phyloP scores from a whole-genome alignment of 2,797 vertebrate species.

The Gephyroberyx darwinii region DNA sequence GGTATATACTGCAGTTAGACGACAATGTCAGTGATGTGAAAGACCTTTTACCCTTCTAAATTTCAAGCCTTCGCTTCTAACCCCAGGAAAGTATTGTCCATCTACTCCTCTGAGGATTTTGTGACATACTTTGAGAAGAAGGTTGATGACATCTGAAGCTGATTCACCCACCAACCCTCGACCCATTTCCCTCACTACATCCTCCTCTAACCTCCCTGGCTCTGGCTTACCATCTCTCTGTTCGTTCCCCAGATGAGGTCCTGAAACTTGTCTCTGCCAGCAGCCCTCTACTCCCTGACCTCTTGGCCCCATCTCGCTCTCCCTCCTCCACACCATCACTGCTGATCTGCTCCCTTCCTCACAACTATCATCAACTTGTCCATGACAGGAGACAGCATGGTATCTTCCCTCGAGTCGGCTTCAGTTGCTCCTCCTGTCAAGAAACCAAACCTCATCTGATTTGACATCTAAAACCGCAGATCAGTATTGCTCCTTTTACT shows the following conservation, averaged over 20 bases:
- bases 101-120: conserved; percentile 9
- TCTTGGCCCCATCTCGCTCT: neutral
- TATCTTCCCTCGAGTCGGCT: conserved; percentile 52
- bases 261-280: conserved; percentile 31
- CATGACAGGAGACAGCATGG: conserved; percentile 54
- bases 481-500: conserved; percentile 21
- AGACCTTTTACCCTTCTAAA: neutral
- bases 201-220: no score
- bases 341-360: conserved; percentile 43
- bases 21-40: conserved; percentile 1
- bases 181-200: no score
- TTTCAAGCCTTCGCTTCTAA: conserved; percentile 9
- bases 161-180: no score
- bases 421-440: conserved; percentile 38
- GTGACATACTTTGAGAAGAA: neutral
- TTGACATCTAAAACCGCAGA: conserved; percentile 30
- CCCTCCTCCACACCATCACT: conserved; percentile 15
- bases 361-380: conserved; percentile 23
- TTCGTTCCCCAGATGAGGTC: conserved; percentile 23
- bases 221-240: neutral
- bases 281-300: neutral
- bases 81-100: conserved; percentile 4
- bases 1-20: conserved; percentile 1
- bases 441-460: conserved; percentile 38
- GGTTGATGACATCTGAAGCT: no score